Conservation (phyloP, 2,113 vertebrate species). For the Speoplatyrhinus poulsoni region DNA sequence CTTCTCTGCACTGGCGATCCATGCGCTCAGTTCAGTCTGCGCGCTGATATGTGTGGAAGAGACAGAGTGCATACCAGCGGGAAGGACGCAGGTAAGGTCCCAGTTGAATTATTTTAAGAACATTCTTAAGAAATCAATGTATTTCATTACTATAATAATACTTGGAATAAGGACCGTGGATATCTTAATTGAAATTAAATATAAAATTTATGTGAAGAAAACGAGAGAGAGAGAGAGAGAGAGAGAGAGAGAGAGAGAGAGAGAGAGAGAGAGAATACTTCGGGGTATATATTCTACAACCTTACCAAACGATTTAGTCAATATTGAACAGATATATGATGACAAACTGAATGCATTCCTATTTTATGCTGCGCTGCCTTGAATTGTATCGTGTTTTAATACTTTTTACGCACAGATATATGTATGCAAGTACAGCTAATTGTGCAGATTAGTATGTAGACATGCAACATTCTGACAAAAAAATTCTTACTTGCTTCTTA, state of each 20-base stretch:
- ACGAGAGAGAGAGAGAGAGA: background rate
- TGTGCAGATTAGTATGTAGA: background rate
- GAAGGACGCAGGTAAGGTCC: conserved; percentile 89
- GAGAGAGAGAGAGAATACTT: background rate
- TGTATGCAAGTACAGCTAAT: conserved; percentile 9
- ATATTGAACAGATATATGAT: background rate
- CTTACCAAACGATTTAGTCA: conserved; percentile 1
- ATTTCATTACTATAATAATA: background rate
- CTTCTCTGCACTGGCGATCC: conserved; percentile 74
- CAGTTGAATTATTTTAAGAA: conserved; percentile 19
- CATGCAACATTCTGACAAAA: conserved; percentile 1
- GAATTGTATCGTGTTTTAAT: conserved; percentile 28
- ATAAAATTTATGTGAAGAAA: background rate
- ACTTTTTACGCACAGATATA: conserved; percentile 52
- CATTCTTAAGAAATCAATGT: background rate
- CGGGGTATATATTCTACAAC: background rate
- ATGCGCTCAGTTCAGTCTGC: conserved; percentile 54
- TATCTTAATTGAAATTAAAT: background rate
- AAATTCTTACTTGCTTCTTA: conserved; percentile 30
- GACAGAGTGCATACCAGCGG: conserved; percentile 58
- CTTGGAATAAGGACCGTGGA: background rate
- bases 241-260: too few relatives aligned
- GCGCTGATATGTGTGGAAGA: conserved; percentile 36
- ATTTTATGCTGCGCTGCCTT: background rate
- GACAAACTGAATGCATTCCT: background rate